These are phyloP conservation scores for Pteria penguin DNA, from an alignment of 2,888 invertebrate species.

Conservation along the genomic window DNA sequence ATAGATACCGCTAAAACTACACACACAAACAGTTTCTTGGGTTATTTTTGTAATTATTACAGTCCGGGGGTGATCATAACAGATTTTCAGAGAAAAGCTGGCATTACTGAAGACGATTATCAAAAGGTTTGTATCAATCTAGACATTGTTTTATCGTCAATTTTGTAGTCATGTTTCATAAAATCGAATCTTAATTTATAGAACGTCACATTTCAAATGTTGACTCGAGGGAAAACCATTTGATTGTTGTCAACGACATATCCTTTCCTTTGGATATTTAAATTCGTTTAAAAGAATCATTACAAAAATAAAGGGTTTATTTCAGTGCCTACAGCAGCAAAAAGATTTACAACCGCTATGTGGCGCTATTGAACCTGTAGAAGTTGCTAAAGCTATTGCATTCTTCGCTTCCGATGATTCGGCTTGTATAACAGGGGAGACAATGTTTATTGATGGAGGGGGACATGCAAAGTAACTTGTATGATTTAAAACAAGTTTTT, in stretches of 20 bases:
- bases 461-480: constrained; percentile 82
- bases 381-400: background rate
- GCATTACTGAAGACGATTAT: constrained; percentile 88
- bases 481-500: too few relatives aligned
- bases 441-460: background rate
- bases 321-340: constrained; percentile 88
- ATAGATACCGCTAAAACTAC: too few relatives aligned
- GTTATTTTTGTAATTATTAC: constrained; percentile 40
- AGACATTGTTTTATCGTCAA: too few relatives aligned
- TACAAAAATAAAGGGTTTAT: too few relatives aligned
- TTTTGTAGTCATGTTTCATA: too few relatives aligned
- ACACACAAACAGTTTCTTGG: too few relatives aligned
- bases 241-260: too few relatives aligned
- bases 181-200: too few relatives aligned
- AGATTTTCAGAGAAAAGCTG: constrained; percentile 91
- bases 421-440: background rate
- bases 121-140: constrained; percentile 80
- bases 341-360: constrained; percentile 82
- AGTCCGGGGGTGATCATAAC: constrained; percentile 94
- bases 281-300: too few relatives aligned
- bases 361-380: background rate
- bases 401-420: constrained; percentile 1
- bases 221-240: too few relatives aligned
- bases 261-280: too few relatives aligned
- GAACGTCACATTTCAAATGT: too few relatives aligned